These are phyloP conservation scores for Diadromus collaris DNA, from an alignment of 2,888 invertebrate genomes.

Conservation along the genomic window DNA sequence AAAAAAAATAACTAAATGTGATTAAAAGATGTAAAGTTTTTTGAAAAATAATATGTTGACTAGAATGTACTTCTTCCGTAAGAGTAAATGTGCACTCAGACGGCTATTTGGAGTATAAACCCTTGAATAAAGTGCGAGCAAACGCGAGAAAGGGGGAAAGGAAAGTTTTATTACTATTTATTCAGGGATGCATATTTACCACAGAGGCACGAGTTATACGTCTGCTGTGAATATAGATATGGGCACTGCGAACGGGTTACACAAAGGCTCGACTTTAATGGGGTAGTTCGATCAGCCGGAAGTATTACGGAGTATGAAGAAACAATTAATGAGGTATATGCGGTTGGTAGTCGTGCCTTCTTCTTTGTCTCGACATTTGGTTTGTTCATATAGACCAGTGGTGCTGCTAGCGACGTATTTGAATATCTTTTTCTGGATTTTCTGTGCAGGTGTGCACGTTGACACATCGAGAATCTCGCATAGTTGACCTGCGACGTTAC, in stretches of 20 bases:
- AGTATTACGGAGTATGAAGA: constrained; percentile 8
- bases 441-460: too few species aligned
- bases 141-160: constrained; percentile 4
- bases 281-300: constrained; percentile 16
- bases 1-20: too few species aligned
- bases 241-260: neutral
- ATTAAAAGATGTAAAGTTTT: too few species aligned
- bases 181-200: constrained; percentile 42
- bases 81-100: constrained; percentile 48
- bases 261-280: constrained; percentile 28
- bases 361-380: constrained; percentile 1
- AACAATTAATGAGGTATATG: constrained; percentile 3
- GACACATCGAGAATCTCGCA: too few species aligned
- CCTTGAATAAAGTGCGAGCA: constrained; percentile 32
- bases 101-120: constrained; percentile 30
- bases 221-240: neutral
- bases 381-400: too few species aligned
- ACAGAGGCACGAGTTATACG: constrained; percentile 1
- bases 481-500: too few species aligned
- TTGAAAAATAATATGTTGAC: too few species aligned
- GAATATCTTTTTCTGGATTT: too few species aligned
- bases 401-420: too few species aligned
- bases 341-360: neutral
- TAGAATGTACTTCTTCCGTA: neutral
- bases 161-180: constrained; percentile 42